A percentile compares a stretch with the other conserved stretches of the same genome.
Evolutionary conservation across 1,140 invertebrate species (phyloP).

Genomic region (Cyclina sinensis): DNA sequence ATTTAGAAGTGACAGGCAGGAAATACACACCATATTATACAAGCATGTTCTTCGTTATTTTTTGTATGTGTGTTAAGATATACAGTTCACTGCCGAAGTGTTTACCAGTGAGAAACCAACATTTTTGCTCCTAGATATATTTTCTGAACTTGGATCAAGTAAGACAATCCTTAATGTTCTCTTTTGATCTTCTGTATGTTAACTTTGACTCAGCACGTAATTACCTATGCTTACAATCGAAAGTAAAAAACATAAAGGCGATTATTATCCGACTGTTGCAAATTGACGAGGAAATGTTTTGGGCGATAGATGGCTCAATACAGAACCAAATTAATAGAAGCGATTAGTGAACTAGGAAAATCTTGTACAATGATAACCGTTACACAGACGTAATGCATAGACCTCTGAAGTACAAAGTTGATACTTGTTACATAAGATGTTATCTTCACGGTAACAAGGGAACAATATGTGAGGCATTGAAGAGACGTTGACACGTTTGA

Average conservation of each 20-base stretch:
- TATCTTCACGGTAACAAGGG: too few relatives aligned
- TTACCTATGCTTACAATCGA: background rate
- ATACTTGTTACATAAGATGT: too few relatives aligned
- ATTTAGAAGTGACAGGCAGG: too few relatives aligned
- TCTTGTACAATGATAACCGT: background rate
- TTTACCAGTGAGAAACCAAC: too few relatives aligned
- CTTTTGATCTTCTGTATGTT: conserved; percentile 1
- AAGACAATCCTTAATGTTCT: background rate
- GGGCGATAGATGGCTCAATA: conserved; percentile 4
- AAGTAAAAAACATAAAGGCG: background rate
- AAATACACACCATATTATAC: too few relatives aligned
- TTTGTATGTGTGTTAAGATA: too few relatives aligned
- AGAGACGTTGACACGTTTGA: too few relatives aligned
- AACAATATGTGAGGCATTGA: too few relatives aligned
- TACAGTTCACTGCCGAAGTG: too few relatives aligned
- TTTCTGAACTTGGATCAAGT: conserved; percentile 7
- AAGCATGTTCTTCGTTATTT: too few relatives aligned
- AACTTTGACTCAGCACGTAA: background rate
- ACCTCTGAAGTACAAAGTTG: too few relatives aligned
- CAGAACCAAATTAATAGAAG: background rate
- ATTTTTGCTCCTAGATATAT: background rate
- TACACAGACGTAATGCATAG: background rate
- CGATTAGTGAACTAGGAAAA: conserved; percentile 8
- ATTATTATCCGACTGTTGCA: background rate
- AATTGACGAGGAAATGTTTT: background rate